Base-by-base conservation (phyloP, 2,797 vertebrate genomes). In the Sandelia bainsii region DNA sequence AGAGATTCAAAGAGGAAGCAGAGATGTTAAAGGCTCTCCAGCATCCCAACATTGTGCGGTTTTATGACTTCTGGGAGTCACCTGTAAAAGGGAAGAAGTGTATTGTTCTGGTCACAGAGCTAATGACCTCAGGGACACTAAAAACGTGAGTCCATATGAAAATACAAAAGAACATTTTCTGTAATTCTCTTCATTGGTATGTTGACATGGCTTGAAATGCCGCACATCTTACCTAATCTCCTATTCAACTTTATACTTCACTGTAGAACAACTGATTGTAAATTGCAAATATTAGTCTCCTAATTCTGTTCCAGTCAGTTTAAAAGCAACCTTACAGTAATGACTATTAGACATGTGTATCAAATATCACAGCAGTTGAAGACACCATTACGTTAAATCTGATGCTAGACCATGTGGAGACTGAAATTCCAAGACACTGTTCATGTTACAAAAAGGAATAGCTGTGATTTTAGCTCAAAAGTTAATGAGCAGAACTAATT, bases 61-160 rank as follows among this genome's bases (percentile, higher is more conserved):
- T 99, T 90, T 99, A 99, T 22, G 98, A 99, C 90, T 99, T 98
- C 93, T 99, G 98, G 98, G 98, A 99, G 83, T 98, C 96, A 44
- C 96, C 96, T 4, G 91, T 96, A 16, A 99, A 98, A 93, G 98
- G 97, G 65, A 99, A 97, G 82, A 96, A 97, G 50, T 99, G 97
- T 76, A 99, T 99, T 0, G 98, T 99, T 79, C 93, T 99, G 83
- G 98, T 99, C 78, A 99, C 98, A 0, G 98, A 99, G 89, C 90
- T 99, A 44, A 99, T 99, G 98, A 99, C 98, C 69, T 99, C 98
- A 44, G 98, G 98, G 87, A 99, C 98, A 0, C 94, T 99, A 9
- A 99, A 99, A 94, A 99, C 98, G 98, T 99, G 89, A 40, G 2
- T 44, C 39, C 56, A 44, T 17, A 42, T 37, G 6, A 54, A 50